A percentile compares a stretch with the other conserved stretches of the same genome.
Evolutionary conservation across 1,140 invertebrate species (phyloP).

Genomic region (Pogonognathellus flavescens): DNA sequence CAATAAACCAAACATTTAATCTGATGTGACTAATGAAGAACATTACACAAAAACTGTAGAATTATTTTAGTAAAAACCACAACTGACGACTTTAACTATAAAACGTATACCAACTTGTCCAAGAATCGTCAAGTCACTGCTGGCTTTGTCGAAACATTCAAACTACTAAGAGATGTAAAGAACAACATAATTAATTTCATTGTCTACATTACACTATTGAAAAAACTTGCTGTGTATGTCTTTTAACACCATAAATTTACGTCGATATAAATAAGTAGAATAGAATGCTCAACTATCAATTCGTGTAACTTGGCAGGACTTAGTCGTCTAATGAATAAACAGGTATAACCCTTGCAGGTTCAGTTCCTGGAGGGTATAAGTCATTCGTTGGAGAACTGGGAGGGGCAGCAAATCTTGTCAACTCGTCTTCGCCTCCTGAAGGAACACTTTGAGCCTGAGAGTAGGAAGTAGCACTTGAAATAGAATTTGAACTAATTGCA

Average conservation of each 20-base stretch:
- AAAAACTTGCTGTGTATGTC: not conserved
- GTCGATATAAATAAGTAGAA: not conserved
- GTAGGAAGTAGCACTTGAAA: not conserved
- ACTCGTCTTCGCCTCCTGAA: not conserved
- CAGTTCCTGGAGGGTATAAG: slow-evolving; percentile 7
- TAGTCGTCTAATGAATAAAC: slow-evolving; percentile 31
- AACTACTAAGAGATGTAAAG: no score
- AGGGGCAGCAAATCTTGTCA: not conserved
- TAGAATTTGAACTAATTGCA: not conserved
- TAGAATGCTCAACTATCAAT: not conserved
- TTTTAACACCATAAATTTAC: no score
- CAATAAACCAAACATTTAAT: no score
- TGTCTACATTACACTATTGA: not conserved
- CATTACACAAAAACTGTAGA: no score
- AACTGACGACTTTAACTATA: no score
- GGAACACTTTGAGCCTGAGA: slow-evolving; percentile 25
- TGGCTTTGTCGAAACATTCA: no score
- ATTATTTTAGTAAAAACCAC: no score
- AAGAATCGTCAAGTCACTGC: no score
- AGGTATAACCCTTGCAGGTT: slow-evolving; percentile 53
- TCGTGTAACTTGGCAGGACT: not conserved
- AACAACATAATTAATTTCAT: no score
- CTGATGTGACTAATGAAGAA: no score
- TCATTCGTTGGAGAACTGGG: slow-evolving; percentile 29
- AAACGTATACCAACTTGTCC: no score